These are phyloP conservation scores for Drosophila melanosoma DNA, from an alignment of 2,888 invertebrate species.

Conservation along the genomic window DNA sequence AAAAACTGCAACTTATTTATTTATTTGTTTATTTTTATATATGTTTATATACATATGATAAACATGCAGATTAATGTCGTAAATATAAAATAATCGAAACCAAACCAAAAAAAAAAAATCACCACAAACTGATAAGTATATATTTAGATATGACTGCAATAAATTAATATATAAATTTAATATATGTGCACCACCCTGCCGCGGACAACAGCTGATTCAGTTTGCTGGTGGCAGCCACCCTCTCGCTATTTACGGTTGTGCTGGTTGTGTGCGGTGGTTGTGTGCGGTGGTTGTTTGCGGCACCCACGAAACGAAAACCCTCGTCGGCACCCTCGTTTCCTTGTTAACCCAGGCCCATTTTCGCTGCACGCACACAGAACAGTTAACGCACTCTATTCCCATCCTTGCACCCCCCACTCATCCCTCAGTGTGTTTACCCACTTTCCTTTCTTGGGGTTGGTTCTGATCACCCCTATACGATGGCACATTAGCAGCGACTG, in stretches of 20 bases:
- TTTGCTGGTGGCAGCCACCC: conserved; percentile 17
- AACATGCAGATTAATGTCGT: no score
- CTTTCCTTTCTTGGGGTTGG: conserved; percentile 21
- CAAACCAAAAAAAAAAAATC: background rate
- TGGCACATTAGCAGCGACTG: conserved; percentile 8
- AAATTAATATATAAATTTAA: background rate
- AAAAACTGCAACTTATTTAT: background rate
- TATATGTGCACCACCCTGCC: background rate
- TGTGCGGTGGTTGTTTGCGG: conserved; percentile 19
- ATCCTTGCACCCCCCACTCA: background rate
- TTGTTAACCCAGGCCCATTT: conserved; percentile 57
- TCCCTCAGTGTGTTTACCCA: background rate
- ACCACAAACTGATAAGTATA: background rate
- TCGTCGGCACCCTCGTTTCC: conserved; percentile 52
- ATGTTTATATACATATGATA: no score
- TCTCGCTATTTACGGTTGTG: conserved; percentile 16
- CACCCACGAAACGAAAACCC: conserved; percentile 7
- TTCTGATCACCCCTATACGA: conserved; percentile 37
- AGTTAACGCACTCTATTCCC: background rate
- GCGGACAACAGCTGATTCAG: conserved; percentile 58
- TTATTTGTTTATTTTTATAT: no score
- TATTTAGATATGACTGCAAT: background rate
- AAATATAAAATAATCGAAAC: no score
- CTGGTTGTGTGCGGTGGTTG: conserved; percentile 32
- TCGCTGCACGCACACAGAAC: conserved; percentile 37